Base-by-base conservation (phyloP, 1,140 invertebrate species). In the Adoxophyes honmai region DNA sequence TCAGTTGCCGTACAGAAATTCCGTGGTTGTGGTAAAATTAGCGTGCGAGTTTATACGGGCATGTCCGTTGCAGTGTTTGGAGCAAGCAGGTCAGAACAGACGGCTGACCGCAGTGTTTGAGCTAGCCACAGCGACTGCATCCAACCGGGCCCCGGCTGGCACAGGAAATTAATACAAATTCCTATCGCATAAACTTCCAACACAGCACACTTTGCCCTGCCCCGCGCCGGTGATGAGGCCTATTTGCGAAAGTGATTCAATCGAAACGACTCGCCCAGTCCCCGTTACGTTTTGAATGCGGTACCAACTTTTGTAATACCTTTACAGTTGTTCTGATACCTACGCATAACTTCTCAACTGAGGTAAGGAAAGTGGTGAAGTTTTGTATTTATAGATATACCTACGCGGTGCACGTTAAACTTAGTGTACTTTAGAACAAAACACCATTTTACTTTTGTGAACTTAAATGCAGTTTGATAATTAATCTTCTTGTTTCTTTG, bases 81-180 rank as follows among this genome's bases (percentile, higher is more conserved):
- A 80, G 69, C 70, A 72, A 80, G 69, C 70, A 72, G 75, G 72
- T 71, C 68, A 61, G 75, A 65, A 75, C 74, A 66, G 74, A 52
- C 73, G 68, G 67, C 52, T 56, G 68, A 83, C 82, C 82, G 78
- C 82, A 86, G 73, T 53, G 52, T 77, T 79, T 74, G 70, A 67
- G 65, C 60, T 66, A 54, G 70, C 67, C 70, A 68, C 75, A 70
- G 73, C 70, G 68, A 78, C 75, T 79, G 73, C 73, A 70, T 62
- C 75, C 75, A 74, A 79, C 77, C 73, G 70, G 67, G 70, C 67
- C 67, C 72, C 62, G 53, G 16, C 69, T 71, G 65, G 73, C 74
- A 81, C 77, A 82, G 81, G 79, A 86, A 86, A 84, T 86, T 80
- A 84, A 84, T 86, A 86, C 82, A 81, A 84, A 86, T 86, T 86